Percentiles rank a stretch among this genome's conserved stretches.
Evolutionary conservation across 2,113 vertebrate genomes (phyloP).

Genomic region (Procavia capensis): DNA sequence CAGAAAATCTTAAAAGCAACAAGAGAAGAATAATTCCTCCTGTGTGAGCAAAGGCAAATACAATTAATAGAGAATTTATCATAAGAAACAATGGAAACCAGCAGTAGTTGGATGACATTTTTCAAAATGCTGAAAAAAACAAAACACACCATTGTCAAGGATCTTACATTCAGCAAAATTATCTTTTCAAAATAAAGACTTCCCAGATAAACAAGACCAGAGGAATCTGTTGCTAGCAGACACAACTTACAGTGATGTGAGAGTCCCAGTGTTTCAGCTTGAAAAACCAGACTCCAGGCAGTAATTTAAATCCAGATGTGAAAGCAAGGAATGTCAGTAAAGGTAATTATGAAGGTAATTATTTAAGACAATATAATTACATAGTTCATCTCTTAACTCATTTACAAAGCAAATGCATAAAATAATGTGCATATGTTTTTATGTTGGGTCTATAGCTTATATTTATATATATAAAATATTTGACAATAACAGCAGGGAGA

Average conservation of each 20-base stretch:
- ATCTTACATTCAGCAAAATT: background rate
- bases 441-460: background rate
- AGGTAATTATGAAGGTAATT: background rate
- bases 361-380: background rate
- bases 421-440: background rate
- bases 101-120: background rate
- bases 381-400: background rate
- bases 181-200: background rate
- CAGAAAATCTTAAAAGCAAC: background rate
- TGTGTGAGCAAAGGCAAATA: background rate
- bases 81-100: background rate
- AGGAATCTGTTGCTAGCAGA: too few species aligned
- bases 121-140: background rate
- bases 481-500: too few species aligned
- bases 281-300: too few species aligned
- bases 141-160: background rate
- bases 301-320: too few species aligned
- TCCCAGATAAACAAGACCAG: background rate
- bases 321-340: background rate
- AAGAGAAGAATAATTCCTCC: background rate
- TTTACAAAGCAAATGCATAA: background rate
- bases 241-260: background rate
- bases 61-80: background rate
- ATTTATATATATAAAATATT: background rate
- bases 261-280: too few species aligned